Base-by-base conservation (phyloP, 2,888 invertebrate genomes). In the Tachystola acroxantha region DNA sequence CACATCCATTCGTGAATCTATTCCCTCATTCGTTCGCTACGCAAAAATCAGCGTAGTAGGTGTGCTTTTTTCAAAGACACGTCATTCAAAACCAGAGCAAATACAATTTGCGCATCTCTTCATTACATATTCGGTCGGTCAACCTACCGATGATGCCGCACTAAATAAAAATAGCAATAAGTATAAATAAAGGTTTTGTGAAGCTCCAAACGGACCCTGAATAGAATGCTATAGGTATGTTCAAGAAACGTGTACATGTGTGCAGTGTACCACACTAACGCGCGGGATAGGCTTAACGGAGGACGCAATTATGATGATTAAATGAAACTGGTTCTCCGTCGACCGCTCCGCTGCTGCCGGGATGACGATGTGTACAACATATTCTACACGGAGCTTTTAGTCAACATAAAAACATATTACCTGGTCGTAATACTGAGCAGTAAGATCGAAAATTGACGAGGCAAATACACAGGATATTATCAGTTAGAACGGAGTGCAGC, bases 281-380 rank as follows among this genome's bases (percentile, higher is more conserved):
- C 62, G 52, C 59, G 65, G 65, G 68, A 70, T 72, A 73, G 72
- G 69, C 66, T 80, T 78, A 79, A 77, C 80, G 78, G 80, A 73
- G 79, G 79, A 75, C 74, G 78, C 81, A 84, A 84, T 84, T 82
- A 82, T 79, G 77, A 82, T 82, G 84, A 82, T 85, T 82, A 80
- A 77, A 77, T 67, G 67, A 75, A 84, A 84, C 85, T 79, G 80
- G 85, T 84, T 82, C 68, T 67, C 51, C 55, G 57, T 45, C 66
- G 64, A 63, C 64, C 62, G 58, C 64, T 60, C 48, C 62, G 62
- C 64, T 68, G 69, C 61, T 68, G 69, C 61, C 64, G 70, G 66
- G 70, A 67, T 60, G 63, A 62, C 60, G 69, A 62, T 57, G 65
- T 58, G 53, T 62, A 55, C 51, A 66, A 67, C 56, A 62, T 57